phyloP scores from a whole-genome alignment of 2,113 vertebrate genomes.

The Colius striatus region DNA sequence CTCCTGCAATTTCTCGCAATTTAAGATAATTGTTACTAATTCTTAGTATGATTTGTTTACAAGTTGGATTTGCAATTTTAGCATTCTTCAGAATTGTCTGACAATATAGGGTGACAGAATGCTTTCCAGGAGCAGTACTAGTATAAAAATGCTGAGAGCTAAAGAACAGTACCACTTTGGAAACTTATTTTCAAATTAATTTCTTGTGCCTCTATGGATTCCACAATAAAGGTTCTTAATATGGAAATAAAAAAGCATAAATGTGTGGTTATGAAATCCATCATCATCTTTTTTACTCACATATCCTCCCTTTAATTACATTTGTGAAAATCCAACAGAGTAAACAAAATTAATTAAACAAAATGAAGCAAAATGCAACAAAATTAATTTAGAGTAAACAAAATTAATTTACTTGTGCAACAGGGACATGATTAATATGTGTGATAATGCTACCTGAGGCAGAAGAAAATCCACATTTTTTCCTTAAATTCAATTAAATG shows the following conservation, averaged over 20 bases:
- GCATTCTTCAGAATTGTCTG: neutral
- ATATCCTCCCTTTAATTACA: neutral
- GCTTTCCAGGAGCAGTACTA: neutral
- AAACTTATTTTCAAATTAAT: neutral
- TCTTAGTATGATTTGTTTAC: neutral
- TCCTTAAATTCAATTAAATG: neutral
- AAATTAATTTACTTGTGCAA: neutral
- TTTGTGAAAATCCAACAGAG: neutral
- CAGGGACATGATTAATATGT: neutral
- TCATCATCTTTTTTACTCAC: neutral
- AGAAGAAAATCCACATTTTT: neutral
- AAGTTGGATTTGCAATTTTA: neutral
- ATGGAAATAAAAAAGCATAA: neutral
- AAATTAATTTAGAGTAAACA: too few species aligned
- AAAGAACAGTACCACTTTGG: neutral
- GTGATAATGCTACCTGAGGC: neutral
- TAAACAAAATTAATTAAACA: neutral
- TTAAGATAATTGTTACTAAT: neutral
- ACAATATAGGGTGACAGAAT: neutral
- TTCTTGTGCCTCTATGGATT: neutral
- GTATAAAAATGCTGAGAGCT: neutral
- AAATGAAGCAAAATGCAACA: too few species aligned
- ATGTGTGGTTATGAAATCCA: neutral
- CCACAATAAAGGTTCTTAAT: neutral
- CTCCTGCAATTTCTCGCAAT: neutral